Conservation (phyloP, 2,113 vertebrate genomes). For the Acrocephalus arundinaceus region DNA sequence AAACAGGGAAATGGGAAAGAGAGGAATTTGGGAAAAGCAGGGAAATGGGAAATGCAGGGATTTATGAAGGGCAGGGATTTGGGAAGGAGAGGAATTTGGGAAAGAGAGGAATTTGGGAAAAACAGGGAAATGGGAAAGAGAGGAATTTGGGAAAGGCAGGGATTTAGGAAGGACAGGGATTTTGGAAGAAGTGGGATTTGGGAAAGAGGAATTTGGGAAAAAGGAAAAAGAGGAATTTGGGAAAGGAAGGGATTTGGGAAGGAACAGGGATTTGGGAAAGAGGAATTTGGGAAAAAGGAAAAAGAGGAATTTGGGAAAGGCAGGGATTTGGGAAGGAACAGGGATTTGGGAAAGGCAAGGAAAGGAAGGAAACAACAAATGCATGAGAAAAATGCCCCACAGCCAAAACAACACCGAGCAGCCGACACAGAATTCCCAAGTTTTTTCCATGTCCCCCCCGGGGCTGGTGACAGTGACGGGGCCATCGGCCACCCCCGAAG, state of each 20-base stretch:
- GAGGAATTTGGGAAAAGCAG: neutral
- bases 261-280: neutral
- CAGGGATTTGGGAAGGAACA: neutral
- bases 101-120: neutral
- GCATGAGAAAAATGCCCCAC: conserved; percentile 7
- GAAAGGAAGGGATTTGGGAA: neutral
- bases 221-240: neutral
- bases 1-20: accelerated
- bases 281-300: neutral
- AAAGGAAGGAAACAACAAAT: neutral
- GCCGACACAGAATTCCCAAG: neutral
- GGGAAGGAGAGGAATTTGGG: neutral
- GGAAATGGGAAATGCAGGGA: neutral
- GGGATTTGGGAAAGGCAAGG: neutral
- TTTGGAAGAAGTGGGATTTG: neutral
- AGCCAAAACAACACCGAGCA: conserved; percentile 7
- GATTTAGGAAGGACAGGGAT: neutral
- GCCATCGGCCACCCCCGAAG: neutral
- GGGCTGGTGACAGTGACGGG: neutral
- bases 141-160: neutral
- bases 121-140: too few relatives aligned
- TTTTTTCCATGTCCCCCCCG: neutral
- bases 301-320: neutral
- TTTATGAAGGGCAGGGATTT: too few relatives aligned
- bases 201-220: neutral